Evolutionary conservation across 2,888 invertebrate genomes (phyloP).

Genomic region (Acronicta leporina): DNA sequence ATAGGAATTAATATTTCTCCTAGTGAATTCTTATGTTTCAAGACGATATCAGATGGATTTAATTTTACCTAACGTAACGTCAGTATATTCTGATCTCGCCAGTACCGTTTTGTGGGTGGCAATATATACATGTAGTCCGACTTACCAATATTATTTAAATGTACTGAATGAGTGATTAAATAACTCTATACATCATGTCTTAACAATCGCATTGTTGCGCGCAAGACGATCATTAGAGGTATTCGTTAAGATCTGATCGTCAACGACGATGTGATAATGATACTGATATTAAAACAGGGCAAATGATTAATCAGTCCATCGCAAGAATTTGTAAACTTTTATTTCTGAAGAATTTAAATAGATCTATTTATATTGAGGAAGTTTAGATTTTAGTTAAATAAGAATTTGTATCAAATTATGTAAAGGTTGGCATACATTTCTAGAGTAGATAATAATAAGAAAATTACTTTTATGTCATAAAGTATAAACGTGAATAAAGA

Average conservation of each 20-base stretch:
- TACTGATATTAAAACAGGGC: conserved; percentile 27
- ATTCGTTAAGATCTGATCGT: conserved; percentile 56
- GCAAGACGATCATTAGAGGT: conserved; percentile 64
- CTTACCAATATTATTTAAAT: conserved; percentile 66
- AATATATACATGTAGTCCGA: conserved; percentile 60
- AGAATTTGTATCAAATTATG: neutral
- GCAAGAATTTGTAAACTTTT: conserved; percentile 1
- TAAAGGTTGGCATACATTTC: neutral
- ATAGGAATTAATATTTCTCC: too few species aligned
- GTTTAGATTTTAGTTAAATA: too few species aligned
- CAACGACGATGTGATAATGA: conserved; percentile 36
- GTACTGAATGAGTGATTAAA: conserved; percentile 76
- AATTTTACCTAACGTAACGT: conserved; percentile 23
- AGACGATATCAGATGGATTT: neutral
- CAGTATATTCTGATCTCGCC: conserved; percentile 16
- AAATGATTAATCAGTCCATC: conserved; percentile 13
- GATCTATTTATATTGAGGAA: neutral
- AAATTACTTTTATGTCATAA: neutral
- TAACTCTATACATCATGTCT: conserved; percentile 75
- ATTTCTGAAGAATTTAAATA: neutral
- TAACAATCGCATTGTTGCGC: conserved; percentile 74
- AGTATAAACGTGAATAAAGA: neutral
- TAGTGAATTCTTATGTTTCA: too few species aligned
- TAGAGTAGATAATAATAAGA: too few species aligned
- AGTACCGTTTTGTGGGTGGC: conserved; percentile 66